Base-by-base conservation (phyloP, 1,140 invertebrate genomes). In the Euwallacea fornicatus region DNA sequence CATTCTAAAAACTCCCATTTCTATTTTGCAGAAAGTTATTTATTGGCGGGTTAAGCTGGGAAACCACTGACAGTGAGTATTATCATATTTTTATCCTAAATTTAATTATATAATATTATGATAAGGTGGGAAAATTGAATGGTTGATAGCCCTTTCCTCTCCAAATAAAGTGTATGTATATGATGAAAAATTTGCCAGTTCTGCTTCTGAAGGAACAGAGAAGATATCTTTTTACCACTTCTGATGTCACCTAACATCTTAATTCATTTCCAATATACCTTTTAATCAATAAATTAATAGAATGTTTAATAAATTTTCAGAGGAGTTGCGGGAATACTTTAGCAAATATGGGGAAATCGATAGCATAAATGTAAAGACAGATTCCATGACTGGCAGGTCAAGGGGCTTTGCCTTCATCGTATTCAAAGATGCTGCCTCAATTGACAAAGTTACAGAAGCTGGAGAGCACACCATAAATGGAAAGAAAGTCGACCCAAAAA, bases 21-120 rank as follows among this genome's bases (percentile, higher is more conserved):
- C 84, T 83, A 82, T 79, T 84, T 93, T 90, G 78, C 90, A 98
- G 96, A 87, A 98, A 98, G 90, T 89, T 98, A 75, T 98, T 98
- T 90, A 94, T 98, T 84, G 96, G 96, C 80, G 96, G 95, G 71
- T 85, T 98, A 72, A 97, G 94, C 86, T 98, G 96, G 95, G 94
- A 97, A 87, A 98, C 96, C 16, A 94, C 94, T 82, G 95, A 98
- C 84, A 96, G 96, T 98, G 86, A 94, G 93, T 92, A 64, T 6
- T 46, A 11, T 50, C 6, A 50, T 50, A 50, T 50, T 50, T 50
- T 50, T 50, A 50, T 50, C 13, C 2, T 50, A 2, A 33, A 33
- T 2, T 33, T 4, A 33, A 33, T 33, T 33, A 33, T 33, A 33
- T 33, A 33, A 33, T 33, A 33, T 33, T 1, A 33, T 33, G 4